Evolutionary conservation across 2,888 invertebrate species (phyloP).

Genomic region (Tipula lateralis): DNA sequence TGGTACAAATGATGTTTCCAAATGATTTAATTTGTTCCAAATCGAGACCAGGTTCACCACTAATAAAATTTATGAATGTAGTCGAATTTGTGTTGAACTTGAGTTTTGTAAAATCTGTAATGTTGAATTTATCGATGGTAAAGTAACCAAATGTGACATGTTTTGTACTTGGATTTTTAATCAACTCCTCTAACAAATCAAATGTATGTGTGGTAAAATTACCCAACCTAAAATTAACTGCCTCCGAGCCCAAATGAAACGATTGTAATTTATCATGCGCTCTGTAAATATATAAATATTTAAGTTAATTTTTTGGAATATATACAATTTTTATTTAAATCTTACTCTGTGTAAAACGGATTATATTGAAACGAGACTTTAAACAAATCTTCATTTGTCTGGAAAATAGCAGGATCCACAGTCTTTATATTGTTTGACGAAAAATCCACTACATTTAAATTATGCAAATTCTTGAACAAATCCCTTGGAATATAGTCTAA

Average conservation of each 20-base stretch:
- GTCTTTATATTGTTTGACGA: not conserved
- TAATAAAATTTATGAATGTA: not conserved
- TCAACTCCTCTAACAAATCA: not conserved
- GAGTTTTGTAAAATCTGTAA: not conserved
- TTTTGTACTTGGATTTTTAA: not conserved
- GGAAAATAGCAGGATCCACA: not conserved
- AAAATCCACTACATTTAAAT: not conserved
- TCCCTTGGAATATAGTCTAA: not conserved
- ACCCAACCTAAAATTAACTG: not conserved
- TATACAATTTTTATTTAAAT: no score
- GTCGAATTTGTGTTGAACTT: not conserved
- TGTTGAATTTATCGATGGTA: not conserved
- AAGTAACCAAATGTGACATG: not conserved
- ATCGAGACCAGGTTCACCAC: not conserved
- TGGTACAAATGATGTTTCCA: not conserved
- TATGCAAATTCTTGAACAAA: not conserved
- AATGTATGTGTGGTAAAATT: not conserved
- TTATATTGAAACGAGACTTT: not conserved
- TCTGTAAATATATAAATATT: not conserved
- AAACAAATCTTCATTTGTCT: not conserved
- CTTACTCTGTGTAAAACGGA: not conserved
- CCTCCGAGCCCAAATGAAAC: not conserved
- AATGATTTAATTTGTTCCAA: not conserved
- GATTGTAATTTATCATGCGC: not conserved
- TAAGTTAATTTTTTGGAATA: no score